phyloP scores from a whole-genome alignment of 2,113 vertebrate genomes.

The Caranx melampygus region DNA sequence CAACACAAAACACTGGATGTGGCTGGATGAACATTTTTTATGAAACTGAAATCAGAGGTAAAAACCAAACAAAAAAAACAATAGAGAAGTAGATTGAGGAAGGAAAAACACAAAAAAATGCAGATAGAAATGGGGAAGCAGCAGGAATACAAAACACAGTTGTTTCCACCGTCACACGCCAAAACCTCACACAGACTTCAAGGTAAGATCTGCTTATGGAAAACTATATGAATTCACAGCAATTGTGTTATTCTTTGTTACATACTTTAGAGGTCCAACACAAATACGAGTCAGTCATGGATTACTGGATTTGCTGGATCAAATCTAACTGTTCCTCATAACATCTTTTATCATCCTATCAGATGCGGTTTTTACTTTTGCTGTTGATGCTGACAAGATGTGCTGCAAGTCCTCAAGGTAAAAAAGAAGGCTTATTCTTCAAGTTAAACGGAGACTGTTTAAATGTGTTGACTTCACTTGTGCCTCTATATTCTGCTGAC shows the following conservation, averaged over 20 bases:
- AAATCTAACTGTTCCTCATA: neutral
- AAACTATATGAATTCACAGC: neutral
- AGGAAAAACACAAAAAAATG: neutral
- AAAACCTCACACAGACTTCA: neutral
- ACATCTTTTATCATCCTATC: slow-evolving; percentile 3
- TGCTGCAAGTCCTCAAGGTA: slow-evolving; percentile 59
- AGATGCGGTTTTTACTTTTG: slow-evolving; percentile 61
- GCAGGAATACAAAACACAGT: neutral
- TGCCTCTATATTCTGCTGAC: neutral
- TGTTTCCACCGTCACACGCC: neutral
- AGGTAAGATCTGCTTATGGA: slow-evolving; percentile 36
- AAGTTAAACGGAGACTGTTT: neutral
- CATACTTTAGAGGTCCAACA: neutral
- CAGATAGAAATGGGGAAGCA: slow-evolving; percentile 15
- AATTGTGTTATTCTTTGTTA: neutral
- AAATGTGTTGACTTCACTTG: neutral
- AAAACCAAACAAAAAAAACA: slow-evolving; percentile 1
- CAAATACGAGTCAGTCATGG: neutral
- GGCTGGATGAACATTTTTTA: neutral
- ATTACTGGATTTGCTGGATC: too few species aligned
- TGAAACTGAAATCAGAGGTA: neutral
- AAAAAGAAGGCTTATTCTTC: neutral
- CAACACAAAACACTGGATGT: neutral
- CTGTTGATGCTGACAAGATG: slow-evolving; percentile 45
- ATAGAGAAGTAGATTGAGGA: slow-evolving; percentile 32